Conservation (phyloP, 2,888 invertebrate genomes). For the Acanthosepion pharaonis region DNA sequence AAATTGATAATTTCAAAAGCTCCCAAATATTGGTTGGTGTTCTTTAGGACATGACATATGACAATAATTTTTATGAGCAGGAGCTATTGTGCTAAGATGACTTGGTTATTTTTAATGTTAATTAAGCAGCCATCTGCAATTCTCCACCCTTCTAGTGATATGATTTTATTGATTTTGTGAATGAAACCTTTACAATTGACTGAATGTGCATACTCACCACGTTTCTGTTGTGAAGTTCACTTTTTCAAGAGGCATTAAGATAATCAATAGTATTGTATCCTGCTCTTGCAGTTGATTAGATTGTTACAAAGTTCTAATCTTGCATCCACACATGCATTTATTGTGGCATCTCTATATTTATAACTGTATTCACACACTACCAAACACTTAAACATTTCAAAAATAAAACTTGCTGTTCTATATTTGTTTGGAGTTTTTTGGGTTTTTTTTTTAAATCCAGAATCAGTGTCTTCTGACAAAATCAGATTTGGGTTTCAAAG, state of each 20-base stretch:
- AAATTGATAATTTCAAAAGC: neutral
- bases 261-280: neutral
- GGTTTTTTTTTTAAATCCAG: too few species aligned
- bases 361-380: too few species aligned
- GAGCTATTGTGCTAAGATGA: neutral
- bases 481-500: too few species aligned
- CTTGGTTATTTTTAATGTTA: neutral
- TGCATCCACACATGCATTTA: neutral
- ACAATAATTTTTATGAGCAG: neutral
- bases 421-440: too few species aligned
- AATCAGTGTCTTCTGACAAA: too few species aligned
- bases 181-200: constrained; percentile 3
- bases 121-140: neutral
- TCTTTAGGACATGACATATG: too few species aligned
- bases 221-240: neutral
- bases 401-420: too few species aligned
- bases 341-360: too few species aligned
- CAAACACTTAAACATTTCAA: too few species aligned
- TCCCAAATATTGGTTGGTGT: too few species aligned
- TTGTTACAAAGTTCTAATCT: neutral
- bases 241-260: neutral
- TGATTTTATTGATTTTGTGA: constrained; percentile 33
- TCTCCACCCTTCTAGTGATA: neutral
- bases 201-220: neutral
- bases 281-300: neutral